Evolutionary conservation across 1,140 invertebrate species (phyloP).

Genomic region (Matsumurasca onukii): DNA sequence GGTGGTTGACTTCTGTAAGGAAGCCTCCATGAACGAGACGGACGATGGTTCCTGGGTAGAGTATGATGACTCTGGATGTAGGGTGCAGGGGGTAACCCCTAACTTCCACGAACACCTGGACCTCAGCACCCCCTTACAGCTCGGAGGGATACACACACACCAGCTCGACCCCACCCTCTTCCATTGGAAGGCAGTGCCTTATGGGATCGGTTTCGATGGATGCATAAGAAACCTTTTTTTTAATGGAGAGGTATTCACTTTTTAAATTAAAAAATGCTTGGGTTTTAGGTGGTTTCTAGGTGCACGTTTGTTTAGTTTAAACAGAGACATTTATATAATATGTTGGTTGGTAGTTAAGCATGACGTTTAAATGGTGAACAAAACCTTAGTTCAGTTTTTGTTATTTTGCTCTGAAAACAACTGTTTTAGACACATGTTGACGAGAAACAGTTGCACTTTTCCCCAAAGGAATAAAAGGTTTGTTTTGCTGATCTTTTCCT

Average conservation of each 20-base stretch:
- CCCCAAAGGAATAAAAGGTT: too few species aligned
- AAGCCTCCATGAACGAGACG: conserved; percentile 77
- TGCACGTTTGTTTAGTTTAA: too few species aligned
- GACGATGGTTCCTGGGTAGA: conserved; percentile 85
- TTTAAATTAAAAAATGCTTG: too few species aligned
- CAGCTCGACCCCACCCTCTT: conserved; percentile 83
- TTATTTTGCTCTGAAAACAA: too few species aligned
- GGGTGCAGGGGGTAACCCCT: conserved; percentile 82
- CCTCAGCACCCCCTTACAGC: conserved; percentile 91
- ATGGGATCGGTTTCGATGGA: conserved; percentile 87
- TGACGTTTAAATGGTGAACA: too few species aligned
- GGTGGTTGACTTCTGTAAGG: conserved; percentile 89
- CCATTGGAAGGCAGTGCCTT: conserved; percentile 83
- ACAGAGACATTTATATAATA: too few species aligned
- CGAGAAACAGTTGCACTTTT: too few species aligned
- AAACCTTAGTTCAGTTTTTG: too few species aligned
- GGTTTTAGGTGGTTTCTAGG: too few species aligned
- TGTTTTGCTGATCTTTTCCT: too few species aligned
- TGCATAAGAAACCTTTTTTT: conserved; percentile 94
- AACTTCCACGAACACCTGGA: conserved; percentile 96
- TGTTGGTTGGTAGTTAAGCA: background rate
- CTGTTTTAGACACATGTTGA: too few species aligned
- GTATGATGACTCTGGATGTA: conserved; percentile 85
- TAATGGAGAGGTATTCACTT: too few species aligned
- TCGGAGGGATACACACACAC: conserved; percentile 82